Evolutionary conservation across 2,797 vertebrate genomes (phyloP).

Genomic region (Myotis myotis): DNA sequence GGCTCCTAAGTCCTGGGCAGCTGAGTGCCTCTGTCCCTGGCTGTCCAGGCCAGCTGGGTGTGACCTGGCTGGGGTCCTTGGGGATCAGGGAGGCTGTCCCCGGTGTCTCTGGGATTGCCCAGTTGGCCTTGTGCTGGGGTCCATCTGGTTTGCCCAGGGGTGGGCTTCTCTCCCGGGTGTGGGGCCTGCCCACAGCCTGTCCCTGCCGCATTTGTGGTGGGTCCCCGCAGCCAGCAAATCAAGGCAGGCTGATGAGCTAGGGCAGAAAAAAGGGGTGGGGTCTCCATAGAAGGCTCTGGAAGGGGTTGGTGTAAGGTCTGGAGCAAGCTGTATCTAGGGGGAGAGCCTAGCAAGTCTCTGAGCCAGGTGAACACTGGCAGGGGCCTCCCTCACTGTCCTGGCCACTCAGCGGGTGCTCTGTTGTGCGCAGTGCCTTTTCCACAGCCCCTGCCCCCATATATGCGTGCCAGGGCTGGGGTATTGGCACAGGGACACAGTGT

Average conservation of each 20-base stretch:
- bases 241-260: not conserved
- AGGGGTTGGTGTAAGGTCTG: not conserved
- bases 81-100: not conserved
- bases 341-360: not conserved
- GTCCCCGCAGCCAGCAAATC: not conserved
- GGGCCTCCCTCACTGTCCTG: not conserved
- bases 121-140: not conserved
- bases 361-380: not conserved
- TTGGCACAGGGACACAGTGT: not conserved
- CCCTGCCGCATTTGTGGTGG: not conserved
- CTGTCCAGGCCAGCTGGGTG: not conserved
- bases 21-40: not conserved
- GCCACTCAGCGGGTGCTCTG: slow-evolving; percentile 55
- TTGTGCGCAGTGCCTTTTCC: slow-evolving; percentile 70
- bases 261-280: not conserved
- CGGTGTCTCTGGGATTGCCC: not conserved
- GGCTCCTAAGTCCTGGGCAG: slow-evolving; percentile 66
- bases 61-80: not conserved
- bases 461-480: not conserved
- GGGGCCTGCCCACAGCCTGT: not conserved
- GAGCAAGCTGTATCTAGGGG: not conserved
- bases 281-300: not conserved
- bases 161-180: not conserved
- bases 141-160: not conserved
- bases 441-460: not conserved